These are phyloP conservation scores for Sebastes trivittatus DNA, from an alignment of 2,797 vertebrate species.

Conservation along the genomic window DNA sequence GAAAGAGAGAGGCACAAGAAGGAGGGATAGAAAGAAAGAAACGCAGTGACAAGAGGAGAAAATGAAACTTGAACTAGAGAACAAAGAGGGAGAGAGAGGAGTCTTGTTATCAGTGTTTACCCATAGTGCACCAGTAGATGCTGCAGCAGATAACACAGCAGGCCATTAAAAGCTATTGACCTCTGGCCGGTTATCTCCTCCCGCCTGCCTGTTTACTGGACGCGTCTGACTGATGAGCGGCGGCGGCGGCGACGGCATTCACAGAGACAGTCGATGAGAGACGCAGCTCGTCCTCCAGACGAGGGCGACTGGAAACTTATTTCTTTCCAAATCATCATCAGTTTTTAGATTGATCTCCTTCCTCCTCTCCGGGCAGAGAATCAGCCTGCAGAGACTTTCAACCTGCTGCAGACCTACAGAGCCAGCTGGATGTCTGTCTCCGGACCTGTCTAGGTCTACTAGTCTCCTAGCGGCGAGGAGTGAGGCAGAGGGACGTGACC, in stretches of 20 bases:
- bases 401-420: background rate
- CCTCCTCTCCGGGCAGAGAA: background rate
- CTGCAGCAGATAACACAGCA: slow-evolving; percentile 8
- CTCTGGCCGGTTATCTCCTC: slow-evolving; percentile 14
- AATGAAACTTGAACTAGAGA: background rate
- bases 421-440: too few species aligned
- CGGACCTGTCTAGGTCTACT: too few species aligned
- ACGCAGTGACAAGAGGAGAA: background rate
- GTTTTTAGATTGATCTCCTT: background rate
- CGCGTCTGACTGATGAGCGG: background rate
- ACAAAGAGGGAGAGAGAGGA: background rate
- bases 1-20: background rate
- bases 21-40: background rate
- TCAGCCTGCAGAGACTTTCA: background rate
- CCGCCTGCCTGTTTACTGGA: slow-evolving; percentile 13
- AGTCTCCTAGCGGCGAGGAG: too few species aligned
- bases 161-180: slow-evolving; percentile 10
- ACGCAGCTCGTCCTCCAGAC: background rate
- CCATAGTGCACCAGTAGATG: slow-evolving; percentile 27
- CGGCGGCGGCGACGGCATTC: too few species aligned
- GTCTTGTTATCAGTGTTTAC: slow-evolving; percentile 16
- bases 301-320: background rate
- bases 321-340: background rate
- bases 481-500: too few species aligned
- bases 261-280: background rate